Conservation (phyloP, 1,140 invertebrate genomes). For the Drosophila neocordata region DNA sequence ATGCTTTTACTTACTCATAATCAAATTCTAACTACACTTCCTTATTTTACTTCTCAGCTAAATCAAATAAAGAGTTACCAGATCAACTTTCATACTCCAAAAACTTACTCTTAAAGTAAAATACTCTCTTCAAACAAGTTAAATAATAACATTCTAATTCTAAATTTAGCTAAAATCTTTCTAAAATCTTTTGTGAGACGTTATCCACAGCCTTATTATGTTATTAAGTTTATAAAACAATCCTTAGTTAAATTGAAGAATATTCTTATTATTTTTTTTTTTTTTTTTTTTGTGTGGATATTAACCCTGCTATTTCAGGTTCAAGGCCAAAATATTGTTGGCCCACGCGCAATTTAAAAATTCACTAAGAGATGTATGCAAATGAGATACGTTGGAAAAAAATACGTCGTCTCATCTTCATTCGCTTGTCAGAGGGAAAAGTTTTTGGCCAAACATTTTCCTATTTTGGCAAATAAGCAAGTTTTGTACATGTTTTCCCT, state of each 20-base stretch:
- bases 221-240: slow-evolving; percentile 5
- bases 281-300: not conserved
- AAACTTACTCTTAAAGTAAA: too few relatives aligned
- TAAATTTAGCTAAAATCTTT: too few relatives aligned
- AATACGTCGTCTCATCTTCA: not conserved
- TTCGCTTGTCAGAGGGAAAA: slow-evolving; percentile 26
- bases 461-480: slow-evolving; percentile 39
- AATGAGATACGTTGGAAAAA: not conserved
- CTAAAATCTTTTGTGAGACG: not conserved
- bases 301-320: not conserved
- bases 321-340: slow-evolving; percentile 1
- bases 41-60: too few relatives aligned
- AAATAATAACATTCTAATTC: too few relatives aligned
- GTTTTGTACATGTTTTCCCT: not conserved
- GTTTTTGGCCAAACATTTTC: slow-evolving; percentile 44
- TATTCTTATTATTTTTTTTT: not conserved
- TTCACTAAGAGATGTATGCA: slow-evolving; percentile 12
- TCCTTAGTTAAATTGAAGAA: not conserved
- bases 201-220: not conserved
- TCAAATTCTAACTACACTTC: too few relatives aligned
- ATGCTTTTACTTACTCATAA: too few relatives aligned
- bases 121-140: too few relatives aligned
- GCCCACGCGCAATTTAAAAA: slow-evolving; percentile 18
- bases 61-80: too few relatives aligned
- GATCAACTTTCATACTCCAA: too few relatives aligned